Conservation (phyloP, 2,888 invertebrate genomes). For the Amphipoea oculea region DNA sequence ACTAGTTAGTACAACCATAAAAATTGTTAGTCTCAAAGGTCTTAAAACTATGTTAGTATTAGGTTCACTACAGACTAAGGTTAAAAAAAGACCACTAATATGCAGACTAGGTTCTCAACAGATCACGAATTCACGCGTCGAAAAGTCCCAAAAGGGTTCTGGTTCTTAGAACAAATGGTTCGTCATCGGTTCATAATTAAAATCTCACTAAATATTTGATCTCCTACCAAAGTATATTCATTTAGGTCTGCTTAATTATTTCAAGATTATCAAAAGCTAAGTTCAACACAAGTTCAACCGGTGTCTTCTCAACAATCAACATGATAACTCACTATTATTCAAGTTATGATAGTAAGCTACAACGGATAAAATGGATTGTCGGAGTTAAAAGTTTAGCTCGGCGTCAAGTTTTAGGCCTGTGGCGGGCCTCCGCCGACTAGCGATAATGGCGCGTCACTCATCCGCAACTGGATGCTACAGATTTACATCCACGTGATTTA, state of each 20-base stretch:
- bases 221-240: not conserved
- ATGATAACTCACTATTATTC: constrained; percentile 56
- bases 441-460: constrained; percentile 90
- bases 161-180: not conserved
- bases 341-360: constrained; percentile 63
- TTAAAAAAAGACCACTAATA: too few relatives aligned
- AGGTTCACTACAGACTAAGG: too few relatives aligned
- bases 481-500: constrained; percentile 90
- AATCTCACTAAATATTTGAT: not conserved
- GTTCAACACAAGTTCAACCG: constrained; percentile 42
- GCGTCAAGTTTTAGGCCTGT: constrained; percentile 83
- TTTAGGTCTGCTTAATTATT: constrained; percentile 19
- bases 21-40: too few relatives aligned
- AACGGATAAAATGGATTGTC: constrained; percentile 73
- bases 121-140: too few relatives aligned
- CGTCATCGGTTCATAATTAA: not conserved
- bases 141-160: not conserved
- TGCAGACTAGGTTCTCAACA: too few relatives aligned
- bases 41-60: too few relatives aligned
- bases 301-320: constrained; percentile 44
- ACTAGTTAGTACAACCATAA: too few relatives aligned
- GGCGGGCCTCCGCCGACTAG: constrained; percentile 71
- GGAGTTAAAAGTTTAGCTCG: constrained; percentile 73
- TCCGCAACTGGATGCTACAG: constrained; percentile 88
- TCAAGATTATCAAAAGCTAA: constrained; percentile 40